Evolutionary conservation across 1,140 invertebrate species (phyloP), one percentile per base, ranked within the genome.

Genomic region (Nilaparvata lugens): DNA sequence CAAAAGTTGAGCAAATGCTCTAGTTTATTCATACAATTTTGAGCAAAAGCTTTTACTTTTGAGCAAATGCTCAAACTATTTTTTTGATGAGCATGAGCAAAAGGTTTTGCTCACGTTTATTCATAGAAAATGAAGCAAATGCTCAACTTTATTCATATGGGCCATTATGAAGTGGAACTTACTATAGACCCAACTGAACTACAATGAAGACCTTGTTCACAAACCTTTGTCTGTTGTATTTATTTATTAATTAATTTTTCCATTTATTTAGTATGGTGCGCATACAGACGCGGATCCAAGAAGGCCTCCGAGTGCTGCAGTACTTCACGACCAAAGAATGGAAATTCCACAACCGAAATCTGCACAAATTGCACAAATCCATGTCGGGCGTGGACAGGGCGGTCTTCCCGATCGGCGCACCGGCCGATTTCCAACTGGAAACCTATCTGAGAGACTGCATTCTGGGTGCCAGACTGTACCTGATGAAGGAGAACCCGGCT

Each of bases 321-420:
- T 97, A 91, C 70, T 97, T 97, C 71, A 96, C 94, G 0, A 92
- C 88, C 7, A 79, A 88, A 42, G 81, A 93, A 69, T 97, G 94
- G 94, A 75, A 80, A 56, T 97, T 97, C 69, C 79, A 83, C 51
- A 88, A 84, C 25, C 72, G 82, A 14, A 84, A 83, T 63, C 78
- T 87, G 62, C 68, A 84, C 19, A 72, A 80, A 60, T 68, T 97
- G 0, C 77, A 80, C 66, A 71, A 79, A 0, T 75, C 81, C 2
- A 73, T 95, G 67, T 81, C 76, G 48, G 69, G 75, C 3, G 72
- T 73, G 25, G 92, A 95, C 66, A 79, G 79, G 68, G 74, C 81
- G 66, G 73, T 78, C 24, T 93, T 88, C 67, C 78, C 80, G 1
- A 83, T 89, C 71, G 31, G 13, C 2, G 81, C 88, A 65, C 77